These are phyloP conservation scores for Temnothorax nylanderi DNA, from an alignment of 1,140 invertebrate species.

Conservation along the genomic window DNA sequence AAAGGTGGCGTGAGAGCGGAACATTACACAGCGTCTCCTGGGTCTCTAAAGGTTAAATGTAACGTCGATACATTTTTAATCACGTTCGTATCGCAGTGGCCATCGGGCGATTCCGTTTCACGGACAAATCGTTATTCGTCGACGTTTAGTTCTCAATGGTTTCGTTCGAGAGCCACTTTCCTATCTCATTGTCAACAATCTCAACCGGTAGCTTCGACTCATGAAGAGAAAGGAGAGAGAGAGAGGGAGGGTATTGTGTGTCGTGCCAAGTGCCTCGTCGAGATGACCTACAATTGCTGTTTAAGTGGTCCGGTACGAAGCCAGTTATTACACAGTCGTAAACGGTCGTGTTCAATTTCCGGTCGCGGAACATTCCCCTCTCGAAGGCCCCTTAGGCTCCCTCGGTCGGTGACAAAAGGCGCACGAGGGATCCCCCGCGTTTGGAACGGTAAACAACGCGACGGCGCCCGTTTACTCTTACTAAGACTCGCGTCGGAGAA, in stretches of 20 bases:
- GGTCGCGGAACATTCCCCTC: constrained; percentile 19
- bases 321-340: constrained; percentile 51
- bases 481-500: not conserved
- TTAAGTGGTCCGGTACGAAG: constrained; percentile 51
- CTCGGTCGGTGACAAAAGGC: constrained; percentile 3
- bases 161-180: constrained; percentile 45
- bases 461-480: not conserved
- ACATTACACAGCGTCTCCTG: constrained; percentile 17
- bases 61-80: constrained; percentile 58
- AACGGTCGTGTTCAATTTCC: constrained; percentile 57
- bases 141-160: constrained; percentile 12
- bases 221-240: not conserved
- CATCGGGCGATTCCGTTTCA: constrained; percentile 44
- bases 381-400: not conserved
- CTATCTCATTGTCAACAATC: constrained; percentile 49
- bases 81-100: constrained; percentile 16
- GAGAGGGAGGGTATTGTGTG: constrained; percentile 41
- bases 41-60: constrained; percentile 51
- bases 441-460: constrained; percentile 7
- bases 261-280: constrained; percentile 42
- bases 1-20: not conserved
- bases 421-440: not conserved
- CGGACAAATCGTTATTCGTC: constrained; percentile 38
- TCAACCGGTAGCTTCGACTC: constrained; percentile 29
- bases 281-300: constrained; percentile 60